These are phyloP conservation scores for Ophiothrix spiculata DNA, from an alignment of 35 echinoderm and acorn worm species.

Conservation along the genomic window DNA sequence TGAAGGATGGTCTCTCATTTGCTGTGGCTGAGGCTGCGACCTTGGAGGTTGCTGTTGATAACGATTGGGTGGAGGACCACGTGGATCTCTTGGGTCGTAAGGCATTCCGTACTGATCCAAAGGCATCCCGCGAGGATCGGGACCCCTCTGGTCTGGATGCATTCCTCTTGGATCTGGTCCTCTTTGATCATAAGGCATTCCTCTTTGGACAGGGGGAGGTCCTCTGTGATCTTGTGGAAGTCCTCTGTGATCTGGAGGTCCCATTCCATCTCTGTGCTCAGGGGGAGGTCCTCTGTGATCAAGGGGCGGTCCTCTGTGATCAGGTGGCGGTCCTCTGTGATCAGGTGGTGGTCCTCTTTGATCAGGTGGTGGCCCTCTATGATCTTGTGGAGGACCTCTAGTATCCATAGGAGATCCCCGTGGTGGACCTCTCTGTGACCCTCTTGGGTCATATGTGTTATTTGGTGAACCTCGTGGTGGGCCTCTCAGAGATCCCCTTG, in stretches of 20 bases:
- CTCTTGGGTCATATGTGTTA: neutral
- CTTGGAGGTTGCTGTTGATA: neutral
- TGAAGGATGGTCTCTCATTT: neutral
- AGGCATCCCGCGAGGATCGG: neutral
- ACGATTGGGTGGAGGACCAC: neutral
- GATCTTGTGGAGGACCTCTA: neutral
- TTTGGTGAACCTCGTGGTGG: too few species aligned
- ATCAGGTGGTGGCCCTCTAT: neutral
- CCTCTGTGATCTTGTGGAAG: too few species aligned
- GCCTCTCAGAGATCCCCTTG: too few species aligned
- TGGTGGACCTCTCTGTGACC: too few species aligned
- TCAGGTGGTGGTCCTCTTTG: constrained; percentile 42
- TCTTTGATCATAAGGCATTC: constrained; percentile 27
- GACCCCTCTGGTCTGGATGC: constrained; percentile 19
- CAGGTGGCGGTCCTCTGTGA: constrained; percentile 19
- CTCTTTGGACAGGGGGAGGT: constrained; percentile 24
- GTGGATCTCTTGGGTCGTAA: neutral
- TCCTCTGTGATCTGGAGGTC: neutral
- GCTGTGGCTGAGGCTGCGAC: neutral
- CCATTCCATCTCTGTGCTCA: neutral
- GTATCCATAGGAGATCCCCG: neutral
- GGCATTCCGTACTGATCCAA: neutral
- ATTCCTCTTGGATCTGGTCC: constrained; percentile 32
- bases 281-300: constrained; percentile 1
- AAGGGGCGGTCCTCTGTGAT: neutral